phyloP scores from a whole-genome alignment of 2,888 invertebrate species.

The Neoascia interrupta region DNA sequence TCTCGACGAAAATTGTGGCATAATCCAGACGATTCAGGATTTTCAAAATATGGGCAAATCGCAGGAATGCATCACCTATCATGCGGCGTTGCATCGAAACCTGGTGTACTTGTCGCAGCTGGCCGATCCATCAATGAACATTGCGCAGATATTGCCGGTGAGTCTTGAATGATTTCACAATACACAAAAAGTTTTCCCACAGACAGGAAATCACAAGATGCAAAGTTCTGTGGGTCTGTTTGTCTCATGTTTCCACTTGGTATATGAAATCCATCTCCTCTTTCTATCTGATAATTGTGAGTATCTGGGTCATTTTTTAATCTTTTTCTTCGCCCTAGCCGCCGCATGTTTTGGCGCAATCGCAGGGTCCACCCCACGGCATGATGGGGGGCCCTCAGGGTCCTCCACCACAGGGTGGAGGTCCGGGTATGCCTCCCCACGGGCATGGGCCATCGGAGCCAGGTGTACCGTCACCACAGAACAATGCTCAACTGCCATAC shows the following conservation, averaged over 20 bases:
- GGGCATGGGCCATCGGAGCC: slow-evolving; percentile 70
- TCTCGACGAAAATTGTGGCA: slow-evolving; percentile 97
- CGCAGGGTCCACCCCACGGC: slow-evolving; percentile 77
- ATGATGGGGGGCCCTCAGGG: slow-evolving; percentile 75
- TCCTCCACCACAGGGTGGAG: slow-evolving; percentile 72
- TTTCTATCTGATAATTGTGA: neutral
- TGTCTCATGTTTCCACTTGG: too few species aligned
- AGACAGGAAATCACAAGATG: neutral
- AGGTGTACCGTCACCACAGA: slow-evolving; percentile 71
- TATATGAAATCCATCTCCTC: too few species aligned
- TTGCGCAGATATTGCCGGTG: slow-evolving; percentile 93
- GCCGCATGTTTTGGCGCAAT: slow-evolving; percentile 81
- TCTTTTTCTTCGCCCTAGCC: slow-evolving; percentile 79
- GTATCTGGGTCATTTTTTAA: neutral
- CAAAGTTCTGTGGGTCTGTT: too few species aligned
- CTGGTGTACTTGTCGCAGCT: slow-evolving; percentile 96
- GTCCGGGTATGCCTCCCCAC: slow-evolving; percentile 80
- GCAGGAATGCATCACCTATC: slow-evolving; percentile 95
- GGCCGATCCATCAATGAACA: slow-evolving; percentile 97
- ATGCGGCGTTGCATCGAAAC: slow-evolving; percentile 96
- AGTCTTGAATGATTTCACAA: slow-evolving; percentile 75
- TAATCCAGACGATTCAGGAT: slow-evolving; percentile 98
- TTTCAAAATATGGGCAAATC: slow-evolving; percentile 97
- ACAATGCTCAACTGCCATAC: slow-evolving; percentile 74
- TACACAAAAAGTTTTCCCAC: neutral